Percentiles rank a stretch among this genome's conserved stretches.
Evolutionary conservation across 2,797 vertebrate species (phyloP).

Genomic region (Manis javanica): DNA sequence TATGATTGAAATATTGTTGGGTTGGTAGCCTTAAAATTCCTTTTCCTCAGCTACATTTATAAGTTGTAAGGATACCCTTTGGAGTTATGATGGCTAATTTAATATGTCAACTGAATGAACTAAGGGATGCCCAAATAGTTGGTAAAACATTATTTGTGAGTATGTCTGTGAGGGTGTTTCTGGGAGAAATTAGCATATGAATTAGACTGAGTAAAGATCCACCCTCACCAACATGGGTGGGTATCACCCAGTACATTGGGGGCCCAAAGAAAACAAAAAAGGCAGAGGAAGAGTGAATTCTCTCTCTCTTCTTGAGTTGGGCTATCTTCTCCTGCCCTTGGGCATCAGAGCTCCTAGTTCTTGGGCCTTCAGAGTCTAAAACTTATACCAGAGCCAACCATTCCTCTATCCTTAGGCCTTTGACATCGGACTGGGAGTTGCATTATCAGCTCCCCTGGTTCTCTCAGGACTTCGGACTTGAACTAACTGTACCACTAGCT

Average conservation of each 20-base stretch:
- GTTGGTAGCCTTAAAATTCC: background rate
- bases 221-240: background rate
- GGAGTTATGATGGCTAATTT: background rate
- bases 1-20: background rate
- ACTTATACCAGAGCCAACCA: background rate
- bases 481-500: background rate
- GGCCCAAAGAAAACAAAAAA: background rate
- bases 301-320: background rate
- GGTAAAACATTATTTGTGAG: background rate
- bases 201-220: background rate
- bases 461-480: background rate
- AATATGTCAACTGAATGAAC: background rate
- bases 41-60: conserved; percentile 23
- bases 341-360: background rate
- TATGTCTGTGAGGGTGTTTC: background rate
- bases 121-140: background rate
- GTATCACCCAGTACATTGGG: background rate
- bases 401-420: background rate
- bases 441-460: background rate
- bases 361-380: background rate
- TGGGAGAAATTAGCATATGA: background rate
- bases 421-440: background rate
- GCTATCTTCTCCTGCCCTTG: background rate
- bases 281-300: background rate
- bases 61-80: background rate